Conservation (phyloP, 2,113 vertebrate genomes). For the Anhinga anhinga region DNA sequence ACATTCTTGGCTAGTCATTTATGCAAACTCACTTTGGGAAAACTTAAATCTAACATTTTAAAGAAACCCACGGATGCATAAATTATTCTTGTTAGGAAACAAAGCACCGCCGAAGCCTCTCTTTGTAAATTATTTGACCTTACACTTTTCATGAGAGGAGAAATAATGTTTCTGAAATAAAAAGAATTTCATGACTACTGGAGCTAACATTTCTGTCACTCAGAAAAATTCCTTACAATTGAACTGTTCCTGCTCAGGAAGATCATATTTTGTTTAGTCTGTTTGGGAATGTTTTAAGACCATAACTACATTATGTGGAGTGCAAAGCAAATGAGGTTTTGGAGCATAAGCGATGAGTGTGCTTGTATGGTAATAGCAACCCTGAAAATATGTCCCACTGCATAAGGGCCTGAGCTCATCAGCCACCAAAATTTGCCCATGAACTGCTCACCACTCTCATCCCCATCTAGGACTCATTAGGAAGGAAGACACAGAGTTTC, state of each 20-base stretch:
- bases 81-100: neutral
- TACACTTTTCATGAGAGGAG: neutral
- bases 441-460: neutral
- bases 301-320: neutral
- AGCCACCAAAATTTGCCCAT: neutral
- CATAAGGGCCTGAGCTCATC: neutral
- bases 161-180: neutral
- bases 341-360: neutral
- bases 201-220: neutral
- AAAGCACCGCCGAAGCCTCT: neutral
- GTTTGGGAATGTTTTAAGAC: neutral
- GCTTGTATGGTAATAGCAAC: neutral
- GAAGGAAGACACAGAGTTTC: neutral
- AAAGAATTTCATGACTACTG: neutral
- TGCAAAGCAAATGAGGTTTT: neutral
- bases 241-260: conserved; percentile 8
- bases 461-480: neutral
- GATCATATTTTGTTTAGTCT: conserved; percentile 20
- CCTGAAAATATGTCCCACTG: neutral
- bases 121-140: neutral
- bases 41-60: conserved; percentile 4
- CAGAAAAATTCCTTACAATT: neutral
- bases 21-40: neutral
- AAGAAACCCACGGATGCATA: neutral
- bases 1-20: conserved; percentile 4